Percentiles rank a stretch among this genome's conserved stretches.
Evolutionary conservation across 2,113 vertebrate genomes (phyloP).

Genomic region (Oryzias woworae): DNA sequence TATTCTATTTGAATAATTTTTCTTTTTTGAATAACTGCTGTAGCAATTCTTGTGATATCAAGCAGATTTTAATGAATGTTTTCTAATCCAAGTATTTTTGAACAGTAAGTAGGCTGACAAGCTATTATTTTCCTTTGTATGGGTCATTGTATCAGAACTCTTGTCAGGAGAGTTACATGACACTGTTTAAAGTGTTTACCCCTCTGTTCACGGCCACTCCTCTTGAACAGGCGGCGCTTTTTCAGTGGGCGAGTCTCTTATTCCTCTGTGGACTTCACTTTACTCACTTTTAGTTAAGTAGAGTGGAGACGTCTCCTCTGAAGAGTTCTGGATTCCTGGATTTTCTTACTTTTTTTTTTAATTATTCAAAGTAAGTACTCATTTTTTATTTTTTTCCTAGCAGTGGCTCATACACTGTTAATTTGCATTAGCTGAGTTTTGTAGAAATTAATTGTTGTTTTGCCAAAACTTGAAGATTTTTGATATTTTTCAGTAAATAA

Average conservation of each 20-base stretch:
- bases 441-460: not conserved
- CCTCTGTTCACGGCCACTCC: slow-evolving; percentile 57
- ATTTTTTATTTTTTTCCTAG: not conserved
- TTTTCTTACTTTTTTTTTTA: slow-evolving; percentile 18
- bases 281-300: slow-evolving; percentile 18
- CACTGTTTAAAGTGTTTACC: slow-evolving; percentile 45
- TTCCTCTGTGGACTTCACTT: slow-evolving; percentile 42
- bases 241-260: slow-evolving; percentile 51
- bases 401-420: not conserved
- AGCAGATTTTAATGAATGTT: not conserved
- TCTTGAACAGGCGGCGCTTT: slow-evolving; percentile 43
- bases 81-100: too few species aligned
- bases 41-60: not conserved
- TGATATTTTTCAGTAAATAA: not conserved
- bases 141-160: slow-evolving; percentile 54
- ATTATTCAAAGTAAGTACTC: slow-evolving; percentile 47
- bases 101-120: slow-evolving; percentile 20
- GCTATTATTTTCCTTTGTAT: slow-evolving; percentile 23
- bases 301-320: slow-evolving; percentile 17
- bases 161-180: slow-evolving; percentile 50
- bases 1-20: too few species aligned
- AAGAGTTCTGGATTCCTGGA: slow-evolving; percentile 11
- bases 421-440: not conserved
- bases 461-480: not conserved
- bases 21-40: not conserved